Evolutionary conservation across 2,888 invertebrate species (phyloP), one percentile per base, ranked within the genome.

Genomic region (Dolichomitus sp.): DNA sequence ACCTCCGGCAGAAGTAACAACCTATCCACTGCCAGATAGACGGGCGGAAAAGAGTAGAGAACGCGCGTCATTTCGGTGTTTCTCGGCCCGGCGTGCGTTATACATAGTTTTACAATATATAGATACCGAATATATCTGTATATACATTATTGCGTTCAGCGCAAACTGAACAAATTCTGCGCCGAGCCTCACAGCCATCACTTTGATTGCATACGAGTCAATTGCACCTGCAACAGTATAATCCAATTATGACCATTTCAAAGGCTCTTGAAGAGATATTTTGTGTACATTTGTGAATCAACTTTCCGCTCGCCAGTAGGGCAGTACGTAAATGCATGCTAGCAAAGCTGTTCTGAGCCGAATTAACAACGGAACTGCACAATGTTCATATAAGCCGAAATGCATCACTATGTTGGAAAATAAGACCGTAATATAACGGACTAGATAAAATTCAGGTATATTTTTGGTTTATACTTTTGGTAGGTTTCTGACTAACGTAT

Each of bases 171-270:
- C 27, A 45, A 54, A 69, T 69, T 30, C 30, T 2, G 42, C 54
- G n/a, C 40, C 17, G n/a, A 14, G 23, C 40, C 37, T n/a, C 69
- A 37, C 69, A 45, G n/a, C 27, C 27, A 40, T 74, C 72, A 76
- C 77, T 84, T 79, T 84, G 81, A 86, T 86, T 84, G 83, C 84
- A 81, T 75, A 72, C 69, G 73, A 75, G 75, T 85, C 75, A 84
- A 85, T 83, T 70, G 75, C 65, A 69, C 66, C n/a, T 69, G 69
- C 45, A 42, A 59, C 14, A 19, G 57, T 12, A 33, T 66, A 54
- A 65, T 70, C 61, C 50, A 33, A 57, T 57, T 66, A 30, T 37
- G 14, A 1, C 5, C 45, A 40, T 23, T 57, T 33, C 45, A 14
- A 37, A 66, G 45, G 17, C 33, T 30, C n/a, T 11, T 37, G n/a